phyloP scores from a whole-genome alignment of 2,113 vertebrate genomes.

The Passerina amoena region DNA sequence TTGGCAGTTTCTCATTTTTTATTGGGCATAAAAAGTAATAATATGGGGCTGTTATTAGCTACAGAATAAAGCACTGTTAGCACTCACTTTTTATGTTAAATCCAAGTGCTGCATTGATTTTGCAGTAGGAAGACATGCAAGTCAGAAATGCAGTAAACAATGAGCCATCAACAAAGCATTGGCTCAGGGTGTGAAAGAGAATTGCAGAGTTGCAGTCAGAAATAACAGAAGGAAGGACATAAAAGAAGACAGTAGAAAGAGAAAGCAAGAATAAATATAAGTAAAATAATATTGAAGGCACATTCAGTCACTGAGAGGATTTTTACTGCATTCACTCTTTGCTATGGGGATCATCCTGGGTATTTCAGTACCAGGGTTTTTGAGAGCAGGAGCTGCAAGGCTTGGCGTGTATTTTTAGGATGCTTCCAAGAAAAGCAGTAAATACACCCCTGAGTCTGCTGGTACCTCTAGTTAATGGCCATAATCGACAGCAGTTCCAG shows the following conservation, averaged over 20 bases:
- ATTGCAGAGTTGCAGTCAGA: not conserved
- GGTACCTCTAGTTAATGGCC: not conserved
- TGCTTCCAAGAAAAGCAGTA: not conserved
- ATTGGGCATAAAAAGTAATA: not conserved
- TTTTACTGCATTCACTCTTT: not conserved
- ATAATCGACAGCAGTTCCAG: not conserved
- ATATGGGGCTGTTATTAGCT: not conserved
- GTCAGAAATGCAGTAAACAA: not conserved
- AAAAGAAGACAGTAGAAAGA: not conserved
- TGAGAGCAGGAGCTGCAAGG: not conserved
- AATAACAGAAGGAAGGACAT: not conserved
- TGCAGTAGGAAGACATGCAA: not conserved
- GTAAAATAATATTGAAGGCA: not conserved
- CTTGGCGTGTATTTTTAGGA: not conserved
- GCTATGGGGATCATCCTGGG: accelerated
- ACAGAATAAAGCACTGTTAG: not conserved
- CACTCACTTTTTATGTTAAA: constrained; percentile 18
- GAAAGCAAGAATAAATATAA: not conserved
- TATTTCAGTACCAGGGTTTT: not conserved
- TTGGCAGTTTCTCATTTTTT: not conserved
- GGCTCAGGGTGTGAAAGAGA: not conserved
- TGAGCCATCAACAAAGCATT: not conserved
- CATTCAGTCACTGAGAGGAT: not conserved
- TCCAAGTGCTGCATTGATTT: constrained; percentile 2
- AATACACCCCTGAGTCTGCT: not conserved